Base-by-base conservation (phyloP, 2,797 vertebrate species). In the Echiichthys vipera region DNA sequence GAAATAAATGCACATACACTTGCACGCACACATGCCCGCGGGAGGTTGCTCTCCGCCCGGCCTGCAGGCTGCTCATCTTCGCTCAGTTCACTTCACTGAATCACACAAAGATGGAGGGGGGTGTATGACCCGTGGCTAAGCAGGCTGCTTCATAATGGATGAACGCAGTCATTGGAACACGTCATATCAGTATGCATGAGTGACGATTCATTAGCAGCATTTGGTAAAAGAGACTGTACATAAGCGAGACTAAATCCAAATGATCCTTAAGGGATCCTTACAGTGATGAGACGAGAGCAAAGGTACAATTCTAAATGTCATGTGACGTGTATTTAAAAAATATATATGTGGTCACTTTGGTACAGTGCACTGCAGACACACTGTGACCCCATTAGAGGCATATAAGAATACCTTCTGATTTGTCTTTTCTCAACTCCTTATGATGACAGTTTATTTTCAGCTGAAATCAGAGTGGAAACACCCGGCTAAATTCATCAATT, bases 131-230 rank as follows among this genome's bases (percentile, higher is more conserved):
- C 66, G n/a, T 81, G 77, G 74, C 88, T 84, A 78, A 81, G 75
- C 88, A 84, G 85, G 66, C 83, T 86, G 84, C 78, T 90, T 83
- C 78, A 84, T 87, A 84, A 88, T 80, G 78, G 84, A 89, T 88
- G 87, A 86, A 69, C 65, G 11, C 71, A 59, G 77, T 71, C 71
- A 73, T 83, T 72, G 74, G 69, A 70, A 84, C 80, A 65, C 54
- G 64, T 83, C 80, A 79, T 64, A 76, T 77, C 64, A 55, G 34
- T 32, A 77, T 58, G 83, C 86, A 78, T 42, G 83, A 77, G 55
- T 57, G 77, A 39, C 29, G 12, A 59, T 70, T 80, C 67, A 77
- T 78, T 65, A 58, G 25, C 27, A 56, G 43, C 7, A 37, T 70
- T 81, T 68, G 17, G 24, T 29, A 56, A 61, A 53, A 53, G 32